Evolutionary conservation across 2,113 vertebrate genomes (phyloP).

Genomic region (Rhadina sibilatrix): DNA sequence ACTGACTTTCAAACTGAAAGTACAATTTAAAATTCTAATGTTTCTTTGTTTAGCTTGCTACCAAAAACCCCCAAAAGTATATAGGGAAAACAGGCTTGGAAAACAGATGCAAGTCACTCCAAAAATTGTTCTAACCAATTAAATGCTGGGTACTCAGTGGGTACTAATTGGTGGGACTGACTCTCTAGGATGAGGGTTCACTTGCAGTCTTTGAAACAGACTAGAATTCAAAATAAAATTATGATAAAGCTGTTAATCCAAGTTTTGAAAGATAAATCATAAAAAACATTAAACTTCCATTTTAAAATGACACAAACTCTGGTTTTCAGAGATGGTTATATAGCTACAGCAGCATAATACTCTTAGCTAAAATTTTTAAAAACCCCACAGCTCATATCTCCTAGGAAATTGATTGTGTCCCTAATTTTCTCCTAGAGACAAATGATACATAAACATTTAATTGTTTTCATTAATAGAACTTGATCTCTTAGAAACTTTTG

Average conservation of each 20-base stretch:
- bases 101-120: not conserved
- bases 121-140: not conserved
- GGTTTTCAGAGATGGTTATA: not conserved
- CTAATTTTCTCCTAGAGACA: not conserved
- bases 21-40: not conserved
- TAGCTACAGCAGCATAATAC: not conserved
- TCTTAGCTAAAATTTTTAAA: not conserved
- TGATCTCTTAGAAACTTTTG: not conserved
- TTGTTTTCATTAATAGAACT: not conserved
- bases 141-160: not conserved
- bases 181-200: not conserved
- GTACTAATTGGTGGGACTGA: not conserved
- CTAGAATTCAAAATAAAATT: not conserved
- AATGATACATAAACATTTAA: not conserved
- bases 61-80: fast-evolving
- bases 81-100: not conserved
- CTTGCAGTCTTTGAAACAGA: not conserved
- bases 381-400: not conserved
- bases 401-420: not conserved
- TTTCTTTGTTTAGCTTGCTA: not conserved
- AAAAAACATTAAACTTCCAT: not conserved
- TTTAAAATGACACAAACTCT: not conserved
- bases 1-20: not conserved
- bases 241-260: not conserved
- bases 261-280: not conserved